A percentile compares a stretch with the other conserved stretches of the same genome.
These are phyloP conservation scores for Microtus pennsylvanicus DNA, from an alignment of 2,113 vertebrate genomes.

Conservation along the genomic window DNA sequence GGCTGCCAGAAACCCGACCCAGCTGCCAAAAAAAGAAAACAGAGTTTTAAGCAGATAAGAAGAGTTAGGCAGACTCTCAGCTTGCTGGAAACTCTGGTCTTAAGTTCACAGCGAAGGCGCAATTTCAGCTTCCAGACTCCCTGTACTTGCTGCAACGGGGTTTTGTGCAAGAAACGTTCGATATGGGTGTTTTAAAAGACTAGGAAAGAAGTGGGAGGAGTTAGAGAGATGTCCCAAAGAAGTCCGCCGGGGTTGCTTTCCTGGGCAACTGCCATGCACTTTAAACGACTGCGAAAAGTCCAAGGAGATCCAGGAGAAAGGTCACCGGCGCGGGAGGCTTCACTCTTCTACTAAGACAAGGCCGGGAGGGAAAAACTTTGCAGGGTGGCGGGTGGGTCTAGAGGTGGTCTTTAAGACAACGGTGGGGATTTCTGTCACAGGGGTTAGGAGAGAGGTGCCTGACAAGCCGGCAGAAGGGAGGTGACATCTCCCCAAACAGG, in stretches of 20 bases:
- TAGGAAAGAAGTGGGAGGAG: not conserved
- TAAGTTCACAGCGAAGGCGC: not conserved
- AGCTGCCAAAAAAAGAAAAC: not conserved
- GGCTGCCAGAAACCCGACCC: not conserved
- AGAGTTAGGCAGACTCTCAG: not conserved
- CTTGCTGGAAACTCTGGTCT: not conserved
- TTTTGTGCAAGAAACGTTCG: not conserved
- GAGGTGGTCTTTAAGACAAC: not conserved
- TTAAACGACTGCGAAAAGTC: not conserved
- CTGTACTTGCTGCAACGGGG: not conserved
- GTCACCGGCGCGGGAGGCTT: not conserved
- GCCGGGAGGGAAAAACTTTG: not conserved
- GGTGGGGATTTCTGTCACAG: not conserved
- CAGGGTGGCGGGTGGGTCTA: too few relatives aligned
- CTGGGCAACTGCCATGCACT: constrained; percentile 63
- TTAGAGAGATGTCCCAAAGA: not conserved
- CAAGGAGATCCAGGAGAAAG: constrained; percentile 67
- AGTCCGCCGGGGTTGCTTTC: not conserved
- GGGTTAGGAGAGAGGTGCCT: not conserved
- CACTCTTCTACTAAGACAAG: not conserved
- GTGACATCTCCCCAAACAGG: not conserved
- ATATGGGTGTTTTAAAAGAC: not conserved
- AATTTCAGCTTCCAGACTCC: not conserved
- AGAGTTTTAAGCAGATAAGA: not conserved
- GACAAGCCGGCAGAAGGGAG: not conserved